Evolutionary conservation across 37 sponge, comb jelly and placozoan species (phyloP), one percentile per base, ranked within the genome.

Genomic region (Amphimedon queenslandica): DNA sequence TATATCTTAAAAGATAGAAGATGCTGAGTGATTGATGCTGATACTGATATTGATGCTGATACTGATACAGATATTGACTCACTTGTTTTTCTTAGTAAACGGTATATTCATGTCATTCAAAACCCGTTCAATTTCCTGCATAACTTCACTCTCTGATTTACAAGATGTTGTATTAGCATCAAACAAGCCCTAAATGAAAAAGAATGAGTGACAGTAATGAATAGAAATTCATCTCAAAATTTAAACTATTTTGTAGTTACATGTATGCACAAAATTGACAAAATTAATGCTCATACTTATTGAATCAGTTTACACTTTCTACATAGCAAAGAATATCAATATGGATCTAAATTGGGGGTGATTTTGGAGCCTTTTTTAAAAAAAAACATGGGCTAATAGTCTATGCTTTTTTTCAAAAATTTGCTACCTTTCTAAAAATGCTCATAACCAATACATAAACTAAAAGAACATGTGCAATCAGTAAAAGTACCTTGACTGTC

Each of bases 151-250:
- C 56, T 92, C 68, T n/a, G 73, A 41, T 58, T 86, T 81, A 20
- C 69, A 53, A 16, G 96, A 95, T 27, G 92, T 95, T 8, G 91
- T 83, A 0, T 82, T 73, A 6, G 75, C 72, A 41, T 84, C 77
- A 61, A 87, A 95, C 28, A 87, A 31, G 20, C 83, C 96, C 89
- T 93, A 47, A 4, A 83, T 10, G 3, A 69, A 28, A 47, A 47
- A 47, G 53, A 47, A 18, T 47, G 53, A 13, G 13, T 47, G 53
- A 47, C 53, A 47, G 53, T 18, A 8, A 47, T 47, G 53, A 47
- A 47, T 47, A 13, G 53, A 47, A 18, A 47, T 47, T 47, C n/a
- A n/a, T n/a, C n/a, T n/a, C n/a, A n/a, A n/a, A n/a, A n/a, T n/a
- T n/a, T n/a, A n/a, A n/a, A n/a, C n/a, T n/a, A n/a, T n/a, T n/a